Base-by-base conservation (phyloP, 2,888 invertebrate species). In the Ectobius pallidus region DNA sequence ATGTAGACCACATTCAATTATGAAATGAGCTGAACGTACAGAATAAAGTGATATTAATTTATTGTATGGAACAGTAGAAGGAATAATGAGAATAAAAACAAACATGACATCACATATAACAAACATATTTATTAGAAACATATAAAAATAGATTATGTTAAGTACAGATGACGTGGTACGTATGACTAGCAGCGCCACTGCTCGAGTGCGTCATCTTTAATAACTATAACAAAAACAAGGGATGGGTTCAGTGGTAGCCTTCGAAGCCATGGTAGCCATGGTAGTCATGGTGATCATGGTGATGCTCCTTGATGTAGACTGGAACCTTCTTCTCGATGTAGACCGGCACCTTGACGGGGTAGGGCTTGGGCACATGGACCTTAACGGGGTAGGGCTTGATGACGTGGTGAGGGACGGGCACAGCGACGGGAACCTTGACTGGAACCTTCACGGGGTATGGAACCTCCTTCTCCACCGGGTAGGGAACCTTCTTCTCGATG, bases 371-470 rank as follows among this genome's bases (percentile, higher is more conserved):
- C 11, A 61, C 70, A 20, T n/a, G 52, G 11, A 49, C 65, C 39
- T 71, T 63, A 6, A 65, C 39, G n/a, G 65, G 63, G 34, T 63
- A 62, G 63, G 83, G 80, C 11, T 83, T 82, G 78, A 82, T 78
- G 27, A 79, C 79, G 42, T 78, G 77, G 71, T 70, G 72, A 18
- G 78, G 78, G 34, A 94, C 88, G 2, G 93, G 91, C 74, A 61
- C 61, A 0, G 71, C 52, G 0, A 75, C 75, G 27, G 34, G 69
- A 16, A 94, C 88, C 74, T 90, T 90, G 65, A 93, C 87, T 72
- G 91, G 88, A 11, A 94, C 62, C 20, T 65, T 61, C 14, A 75
- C 72, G n/a, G 71, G 75, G 69, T 70, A 69, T 6, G 73, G 73
- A 3, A 70, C 65, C 27, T 71, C 65, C 44, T 70, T 69, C 58